phyloP scores from a whole-genome alignment of 2,797 vertebrate species.

The Chelon auratus region DNA sequence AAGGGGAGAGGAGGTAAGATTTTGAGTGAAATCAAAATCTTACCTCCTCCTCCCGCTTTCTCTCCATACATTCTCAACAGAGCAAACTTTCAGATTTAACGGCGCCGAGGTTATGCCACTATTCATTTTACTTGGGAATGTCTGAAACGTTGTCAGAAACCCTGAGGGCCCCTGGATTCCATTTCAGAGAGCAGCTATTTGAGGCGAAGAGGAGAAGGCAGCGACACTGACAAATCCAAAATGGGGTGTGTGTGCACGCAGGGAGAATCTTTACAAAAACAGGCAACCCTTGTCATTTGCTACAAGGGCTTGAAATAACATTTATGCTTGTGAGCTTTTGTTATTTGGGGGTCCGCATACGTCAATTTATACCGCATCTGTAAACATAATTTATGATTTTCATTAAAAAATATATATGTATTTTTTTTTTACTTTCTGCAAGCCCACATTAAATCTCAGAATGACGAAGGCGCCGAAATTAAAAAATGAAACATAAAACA shows the following conservation, averaged over 20 bases:
- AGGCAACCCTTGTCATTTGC: slow-evolving; percentile 16
- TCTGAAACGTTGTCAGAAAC: slow-evolving; percentile 58
- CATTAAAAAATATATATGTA: neutral
- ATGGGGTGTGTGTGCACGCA: slow-evolving; percentile 33
- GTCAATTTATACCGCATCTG: neutral
- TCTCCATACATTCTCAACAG: slow-evolving; percentile 3
- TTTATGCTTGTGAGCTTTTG: neutral
- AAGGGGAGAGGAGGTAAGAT: too few species aligned
- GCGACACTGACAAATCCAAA: slow-evolving; percentile 63
- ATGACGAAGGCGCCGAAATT: neutral
- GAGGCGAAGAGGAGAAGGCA: slow-evolving; percentile 56
- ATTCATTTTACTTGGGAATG: slow-evolving; percentile 57
- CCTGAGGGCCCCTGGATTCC: slow-evolving; percentile 56
- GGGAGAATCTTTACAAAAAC: slow-evolving; percentile 21
- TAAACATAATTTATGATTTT: neutral
- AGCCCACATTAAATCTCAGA: neutral
- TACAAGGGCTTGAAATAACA: neutral
- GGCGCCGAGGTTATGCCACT: slow-evolving; percentile 36
- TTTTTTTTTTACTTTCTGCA: neutral
- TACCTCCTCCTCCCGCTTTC: too few species aligned
- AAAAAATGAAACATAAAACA: neutral
- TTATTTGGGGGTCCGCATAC: neutral
- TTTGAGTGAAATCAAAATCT: slow-evolving; percentile 3
- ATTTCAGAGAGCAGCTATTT: slow-evolving; percentile 70
- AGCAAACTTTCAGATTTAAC: slow-evolving; percentile 46